Evolutionary conservation across 2,113 vertebrate species (phyloP).

Genomic region (Tragelaphus imberbis): DNA sequence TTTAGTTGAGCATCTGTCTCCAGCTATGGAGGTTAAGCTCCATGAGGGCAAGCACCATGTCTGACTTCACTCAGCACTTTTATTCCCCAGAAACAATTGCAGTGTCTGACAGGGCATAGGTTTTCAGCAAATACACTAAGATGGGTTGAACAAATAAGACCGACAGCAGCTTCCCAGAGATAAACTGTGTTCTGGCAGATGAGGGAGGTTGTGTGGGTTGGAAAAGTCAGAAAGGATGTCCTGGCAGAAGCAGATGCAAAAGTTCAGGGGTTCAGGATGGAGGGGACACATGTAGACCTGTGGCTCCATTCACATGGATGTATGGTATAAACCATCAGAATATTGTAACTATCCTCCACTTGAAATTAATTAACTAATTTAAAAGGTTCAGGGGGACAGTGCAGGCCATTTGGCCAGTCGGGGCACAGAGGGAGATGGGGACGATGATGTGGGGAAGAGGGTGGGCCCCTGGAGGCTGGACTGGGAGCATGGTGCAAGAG

Average conservation of each 20-base stretch:
- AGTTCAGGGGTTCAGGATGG: neutral
- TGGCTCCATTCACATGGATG: rapidly evolving
- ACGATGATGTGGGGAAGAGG: rapidly evolving
- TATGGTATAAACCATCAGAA: neutral
- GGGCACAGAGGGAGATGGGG: rapidly evolving
- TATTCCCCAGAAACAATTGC: neutral
- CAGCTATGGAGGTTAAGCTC: neutral
- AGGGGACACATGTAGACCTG: neutral
- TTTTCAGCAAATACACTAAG: neutral
- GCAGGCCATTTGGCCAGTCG: rapidly evolving
- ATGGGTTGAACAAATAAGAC: neutral
- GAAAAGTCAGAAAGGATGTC: too few relatives aligned
- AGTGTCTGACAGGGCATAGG: neutral
- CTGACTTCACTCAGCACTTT: neutral
- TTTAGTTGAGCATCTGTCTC: neutral
- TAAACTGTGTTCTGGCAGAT: neutral
- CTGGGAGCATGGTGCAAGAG: rapidly evolving
- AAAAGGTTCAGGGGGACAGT: neutral
- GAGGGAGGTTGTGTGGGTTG: neutral
- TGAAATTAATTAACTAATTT: neutral
- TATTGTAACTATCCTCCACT: neutral
- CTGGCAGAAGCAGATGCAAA: rapidly evolving
- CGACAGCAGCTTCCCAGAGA: neutral
- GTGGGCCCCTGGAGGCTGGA: rapidly evolving
- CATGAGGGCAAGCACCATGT: rapidly evolving